Percentiles rank a stretch among this genome's conserved stretches.
Evolutionary conservation across 2,113 vertebrate species (phyloP).

Genomic region (Cyanocitta stelleri): DNA sequence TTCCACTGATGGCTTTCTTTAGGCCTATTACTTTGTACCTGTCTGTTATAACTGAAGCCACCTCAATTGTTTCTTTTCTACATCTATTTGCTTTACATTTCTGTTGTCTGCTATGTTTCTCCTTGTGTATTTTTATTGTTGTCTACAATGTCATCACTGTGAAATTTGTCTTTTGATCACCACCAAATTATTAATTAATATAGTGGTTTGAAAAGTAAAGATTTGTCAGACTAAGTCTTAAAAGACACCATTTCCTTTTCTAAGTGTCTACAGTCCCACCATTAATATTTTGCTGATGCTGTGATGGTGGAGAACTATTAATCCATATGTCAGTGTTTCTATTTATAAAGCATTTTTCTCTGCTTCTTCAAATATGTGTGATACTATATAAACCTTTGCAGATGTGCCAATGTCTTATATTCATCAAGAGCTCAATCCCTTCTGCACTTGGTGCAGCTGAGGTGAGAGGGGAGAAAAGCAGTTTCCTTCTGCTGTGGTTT

Average conservation of each 20-base stretch:
- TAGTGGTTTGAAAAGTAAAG: not conserved
- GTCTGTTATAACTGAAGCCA: not conserved
- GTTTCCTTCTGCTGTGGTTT: not conserved
- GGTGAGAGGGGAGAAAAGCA: not conserved
- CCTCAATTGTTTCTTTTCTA: not conserved
- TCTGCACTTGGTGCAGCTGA: not conserved
- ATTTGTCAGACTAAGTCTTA: not conserved
- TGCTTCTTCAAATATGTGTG: not conserved
- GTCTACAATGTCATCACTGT: not conserved
- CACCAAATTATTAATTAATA: not conserved
- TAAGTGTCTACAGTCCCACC: not conserved
- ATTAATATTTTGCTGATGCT: not conserved
- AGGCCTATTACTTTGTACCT: not conserved
- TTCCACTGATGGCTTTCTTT: not conserved
- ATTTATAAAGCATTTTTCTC: not conserved
- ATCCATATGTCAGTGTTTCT: not conserved
- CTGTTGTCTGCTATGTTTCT: not conserved
- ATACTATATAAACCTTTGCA: not conserved
- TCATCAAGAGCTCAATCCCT: not conserved
- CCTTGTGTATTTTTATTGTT: not conserved
- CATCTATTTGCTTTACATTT: not conserved
- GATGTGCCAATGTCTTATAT: not conserved
- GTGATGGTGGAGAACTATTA: not conserved
- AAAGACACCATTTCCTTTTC: not conserved
- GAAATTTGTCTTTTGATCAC: not conserved